Evolutionary conservation across 2,888 invertebrate genomes (phyloP).

Genomic region (Drosophila monieri): DNA sequence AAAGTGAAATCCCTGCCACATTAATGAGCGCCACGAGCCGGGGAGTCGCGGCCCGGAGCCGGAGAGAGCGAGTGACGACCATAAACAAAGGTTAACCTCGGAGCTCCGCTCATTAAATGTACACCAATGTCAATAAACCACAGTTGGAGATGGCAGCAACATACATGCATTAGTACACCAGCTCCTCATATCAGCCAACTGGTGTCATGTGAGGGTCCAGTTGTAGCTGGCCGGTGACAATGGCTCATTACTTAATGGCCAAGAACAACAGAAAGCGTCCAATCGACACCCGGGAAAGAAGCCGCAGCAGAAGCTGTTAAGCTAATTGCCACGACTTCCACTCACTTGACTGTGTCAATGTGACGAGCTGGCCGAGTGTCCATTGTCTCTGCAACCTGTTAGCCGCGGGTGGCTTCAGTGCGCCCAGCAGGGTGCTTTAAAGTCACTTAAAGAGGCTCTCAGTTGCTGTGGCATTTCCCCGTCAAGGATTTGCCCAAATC

Average conservation of each 20-base stretch:
- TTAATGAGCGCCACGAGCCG: conserved; percentile 25
- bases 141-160: conserved; percentile 48
- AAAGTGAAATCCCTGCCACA: conserved; percentile 46
- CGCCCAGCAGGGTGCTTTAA: conserved; percentile 76
- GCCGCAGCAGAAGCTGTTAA: conserved; percentile 72
- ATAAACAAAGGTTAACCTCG: conserved; percentile 59
- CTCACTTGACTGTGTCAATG: conserved; percentile 75
- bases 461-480: conserved; percentile 26
- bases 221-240: conserved; percentile 50
- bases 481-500: conserved; percentile 43
- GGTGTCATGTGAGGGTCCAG: conserved; percentile 18
- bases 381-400: conserved; percentile 54
- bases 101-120: conserved; percentile 68
- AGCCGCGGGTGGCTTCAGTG: conserved; percentile 44
- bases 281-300: conserved; percentile 64
- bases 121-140: conserved; percentile 73
- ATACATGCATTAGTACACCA: conserved; percentile 2
- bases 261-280: conserved; percentile 37
- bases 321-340: conserved; percentile 75
- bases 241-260: conserved; percentile 82
- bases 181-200: conserved; percentile 3
- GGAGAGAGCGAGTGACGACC: conserved; percentile 44
- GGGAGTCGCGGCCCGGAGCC: conserved; percentile 9
- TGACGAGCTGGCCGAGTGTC: conserved; percentile 41
- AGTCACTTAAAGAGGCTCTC: conserved; percentile 56